Percentiles rank a stretch among this genome's conserved stretches.
phyloP scores from a whole-genome alignment of 2,888 invertebrate genomes.

The Drosophila affinis region DNA sequence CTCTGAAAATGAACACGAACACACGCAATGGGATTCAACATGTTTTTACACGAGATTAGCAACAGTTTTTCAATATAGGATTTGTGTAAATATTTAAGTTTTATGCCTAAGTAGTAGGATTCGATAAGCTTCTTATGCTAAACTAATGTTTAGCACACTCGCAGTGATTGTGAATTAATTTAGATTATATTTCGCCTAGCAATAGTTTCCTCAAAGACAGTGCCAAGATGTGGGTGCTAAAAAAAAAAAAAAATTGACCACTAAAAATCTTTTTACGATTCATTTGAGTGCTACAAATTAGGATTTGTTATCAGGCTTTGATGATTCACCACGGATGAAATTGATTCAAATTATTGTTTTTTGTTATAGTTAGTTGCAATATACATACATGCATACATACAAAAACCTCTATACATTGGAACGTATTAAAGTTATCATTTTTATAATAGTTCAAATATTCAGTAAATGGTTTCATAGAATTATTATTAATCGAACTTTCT shows the following conservation, averaged over 20 bases:
- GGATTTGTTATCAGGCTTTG: conserved; percentile 49
- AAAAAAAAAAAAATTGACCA: not conserved
- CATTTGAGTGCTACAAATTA: conserved; percentile 30
- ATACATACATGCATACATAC: conserved; percentile 23
- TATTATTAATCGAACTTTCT: not conserved
- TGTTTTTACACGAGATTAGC: conserved; percentile 41
- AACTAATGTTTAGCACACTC: conserved; percentile 43
- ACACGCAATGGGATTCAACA: conserved; percentile 9
- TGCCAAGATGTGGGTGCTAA: conserved; percentile 40
- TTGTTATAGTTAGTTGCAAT: conserved; percentile 74
- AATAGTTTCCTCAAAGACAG: conserved; percentile 31
- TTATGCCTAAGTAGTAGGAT: conserved; percentile 48
- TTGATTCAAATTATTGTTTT: conserved; percentile 52
- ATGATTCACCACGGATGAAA: conserved; percentile 35
- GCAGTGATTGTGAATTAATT: conserved; percentile 55
- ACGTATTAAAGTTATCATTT: conserved; percentile 54
- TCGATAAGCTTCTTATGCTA: conserved; percentile 63
- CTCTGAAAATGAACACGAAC: conserved; percentile 48
- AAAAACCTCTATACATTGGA: conserved; percentile 14
- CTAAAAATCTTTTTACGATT: conserved; percentile 10
- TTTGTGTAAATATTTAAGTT: conserved; percentile 67
- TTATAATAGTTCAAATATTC: conserved; percentile 44
- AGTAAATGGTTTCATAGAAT: not conserved
- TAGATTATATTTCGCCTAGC: conserved; percentile 46
- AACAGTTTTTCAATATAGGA: conserved; percentile 28